phyloP scores from a whole-genome alignment of 2,797 vertebrate species.

The Spinus olivaceus region DNA sequence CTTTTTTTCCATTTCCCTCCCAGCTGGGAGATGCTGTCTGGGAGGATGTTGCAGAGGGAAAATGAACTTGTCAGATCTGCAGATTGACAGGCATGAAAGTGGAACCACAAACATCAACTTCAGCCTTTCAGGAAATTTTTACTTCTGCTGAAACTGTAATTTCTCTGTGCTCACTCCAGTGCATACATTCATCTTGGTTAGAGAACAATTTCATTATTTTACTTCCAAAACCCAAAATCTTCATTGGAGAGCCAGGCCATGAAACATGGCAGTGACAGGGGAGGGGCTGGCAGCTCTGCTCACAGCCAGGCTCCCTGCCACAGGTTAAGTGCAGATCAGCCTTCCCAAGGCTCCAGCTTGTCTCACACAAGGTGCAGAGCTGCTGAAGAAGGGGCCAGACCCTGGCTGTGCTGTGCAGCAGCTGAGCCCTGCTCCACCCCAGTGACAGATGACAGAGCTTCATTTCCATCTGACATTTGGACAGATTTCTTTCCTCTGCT shows the following conservation, averaged over 20 bases:
- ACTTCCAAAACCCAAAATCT: slow-evolving; percentile 24
- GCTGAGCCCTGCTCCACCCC: background rate
- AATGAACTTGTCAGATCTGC: background rate
- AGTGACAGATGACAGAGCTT: background rate
- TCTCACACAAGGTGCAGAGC: background rate
- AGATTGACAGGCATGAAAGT: background rate
- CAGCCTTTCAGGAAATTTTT: background rate
- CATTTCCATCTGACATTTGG: background rate
- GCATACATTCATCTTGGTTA: background rate
- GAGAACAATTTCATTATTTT: background rate
- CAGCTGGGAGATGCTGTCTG: background rate
- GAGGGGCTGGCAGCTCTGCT: slow-evolving; percentile 25
- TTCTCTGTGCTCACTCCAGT: background rate
- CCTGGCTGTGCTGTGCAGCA: background rate
- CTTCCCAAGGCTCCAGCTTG: background rate
- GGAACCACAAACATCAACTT: background rate
- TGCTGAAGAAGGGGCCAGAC: background rate
- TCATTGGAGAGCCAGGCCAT: background rate
- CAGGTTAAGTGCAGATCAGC: slow-evolving; percentile 15
- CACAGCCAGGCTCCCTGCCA: slow-evolving; percentile 30
- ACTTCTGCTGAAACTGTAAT: slow-evolving; percentile 25
- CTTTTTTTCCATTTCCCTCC: background rate
- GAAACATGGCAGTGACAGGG: background rate
- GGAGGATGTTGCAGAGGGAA: background rate
- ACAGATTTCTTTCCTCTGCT: background rate